Base-by-base conservation (phyloP, 2,113 vertebrate genomes). In the Pedionomus torquatus region DNA sequence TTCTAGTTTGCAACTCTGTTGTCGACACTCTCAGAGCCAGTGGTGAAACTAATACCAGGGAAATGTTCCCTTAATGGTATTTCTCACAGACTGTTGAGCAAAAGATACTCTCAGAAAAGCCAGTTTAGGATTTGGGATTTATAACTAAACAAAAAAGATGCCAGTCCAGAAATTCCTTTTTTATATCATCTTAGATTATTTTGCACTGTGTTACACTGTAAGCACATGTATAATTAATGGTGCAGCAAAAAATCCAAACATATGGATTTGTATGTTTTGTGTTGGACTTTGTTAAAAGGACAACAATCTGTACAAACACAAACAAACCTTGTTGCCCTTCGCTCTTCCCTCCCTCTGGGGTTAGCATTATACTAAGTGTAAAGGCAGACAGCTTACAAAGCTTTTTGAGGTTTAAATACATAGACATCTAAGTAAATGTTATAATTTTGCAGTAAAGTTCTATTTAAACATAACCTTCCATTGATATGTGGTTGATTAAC, bases 241-340 rank as follows among this genome's bases (percentile, higher is more conserved):
- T 55, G 51, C 60, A 95, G 85, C 60, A 93, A 92, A 79, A 96
- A 96, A 87, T 55, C 55, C 66, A 92, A 95, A 93, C 79, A 95
- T 90, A 96, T 82, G 95, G 92, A 97, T 94, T 94, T 94, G 26
- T 95, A 92, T 78, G 88, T 87, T 94, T 96, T 92, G 16, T 87
- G 86, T 76, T 95, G 51, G 69, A 86, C 88, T 94, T 94, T 93
- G 83, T 95, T 90, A 90, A 90, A 96, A 87, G 92, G 72, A 92
- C 77, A 96, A 92, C 76, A 92, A 63, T 94, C 68, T 78, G 85
- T 89, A 90, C 37, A 94, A 96, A 95, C 51, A 95, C 9, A 85
- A 94, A 93, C 63, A 74, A 93, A 87, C 33, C 14, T 72, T 82
- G 64, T 23, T 93, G 90, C 46, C 92, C 88, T 94, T 90, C 83